Conservation (phyloP, 1,140 invertebrate species). For the Gerris buenoi region DNA sequence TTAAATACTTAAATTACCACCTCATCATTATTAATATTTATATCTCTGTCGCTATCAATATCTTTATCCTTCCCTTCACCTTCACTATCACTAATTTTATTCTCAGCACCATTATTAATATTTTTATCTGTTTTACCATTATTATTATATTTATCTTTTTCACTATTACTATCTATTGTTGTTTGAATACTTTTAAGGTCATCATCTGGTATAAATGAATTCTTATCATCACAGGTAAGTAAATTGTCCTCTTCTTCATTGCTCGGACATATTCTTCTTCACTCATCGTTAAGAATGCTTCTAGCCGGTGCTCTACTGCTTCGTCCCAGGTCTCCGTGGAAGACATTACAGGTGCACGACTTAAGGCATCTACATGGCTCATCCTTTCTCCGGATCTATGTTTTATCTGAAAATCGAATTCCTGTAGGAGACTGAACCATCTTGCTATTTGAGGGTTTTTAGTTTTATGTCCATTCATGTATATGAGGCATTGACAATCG, state of each 20-base stretch:
- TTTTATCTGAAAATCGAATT: not conserved
- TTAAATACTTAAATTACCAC: too few relatives aligned
- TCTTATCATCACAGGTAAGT: not conserved
- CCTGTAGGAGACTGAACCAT: not conserved
- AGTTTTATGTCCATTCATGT: not conserved
- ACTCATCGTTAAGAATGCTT: too few relatives aligned
- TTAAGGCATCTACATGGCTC: not conserved
- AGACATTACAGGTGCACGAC: not conserved
- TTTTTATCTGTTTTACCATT: not conserved
- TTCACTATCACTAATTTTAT: too few relatives aligned
- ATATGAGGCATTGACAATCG: not conserved
- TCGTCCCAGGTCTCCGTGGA: too few relatives aligned
- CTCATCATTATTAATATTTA: too few relatives aligned
- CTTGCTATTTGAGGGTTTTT: not conserved
- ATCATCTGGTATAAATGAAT: not conserved
- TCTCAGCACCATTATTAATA: not conserved
- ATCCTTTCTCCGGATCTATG: not conserved
- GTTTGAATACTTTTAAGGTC: too few relatives aligned
- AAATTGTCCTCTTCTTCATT: not conserved
- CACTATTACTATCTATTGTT: too few relatives aligned
- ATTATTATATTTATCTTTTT: not conserved
- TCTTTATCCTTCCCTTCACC: too few relatives aligned
- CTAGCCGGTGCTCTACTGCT: too few relatives aligned
- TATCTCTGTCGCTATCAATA: too few relatives aligned
- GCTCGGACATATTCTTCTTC: not conserved